Base-by-base conservation (phyloP, 2,113 vertebrate species). In the Megaleporinus macrocephalus region DNA sequence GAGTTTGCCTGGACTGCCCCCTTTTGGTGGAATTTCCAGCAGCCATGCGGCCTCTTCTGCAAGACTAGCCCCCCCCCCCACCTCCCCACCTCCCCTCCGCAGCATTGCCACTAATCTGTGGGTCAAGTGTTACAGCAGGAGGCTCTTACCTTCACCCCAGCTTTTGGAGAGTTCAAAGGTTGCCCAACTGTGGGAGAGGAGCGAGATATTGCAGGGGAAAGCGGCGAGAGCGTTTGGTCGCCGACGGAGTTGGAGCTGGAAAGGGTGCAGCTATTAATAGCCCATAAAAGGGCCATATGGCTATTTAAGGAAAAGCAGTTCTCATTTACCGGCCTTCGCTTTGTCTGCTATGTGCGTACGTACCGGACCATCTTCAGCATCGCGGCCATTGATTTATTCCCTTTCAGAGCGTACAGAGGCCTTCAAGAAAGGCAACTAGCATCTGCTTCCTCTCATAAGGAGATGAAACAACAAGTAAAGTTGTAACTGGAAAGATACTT, bases 1-100 rank as follows among this genome's bases (percentile, higher is more conserved):
- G 55, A 85, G 86, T 89, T 94, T 93, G 92, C 85, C 78, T 93
- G 89, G 91, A 89, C 92, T 93, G 93, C 93, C 94, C 92, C 90
- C 93, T 94, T 91, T 93, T 93, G 93, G 92, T 93, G 72, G 83
- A 55, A 82, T 89, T 92, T 90, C 89, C 91, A 89, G 85, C 87
- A 85, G 86, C 79, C 78, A 29, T 85, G 81, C 68, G 61, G 63
- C 77, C 79, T 82, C 18, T 85, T 73, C n/a, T n/a, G n/a, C n/a
- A n/a, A n/a, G n/a, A n/a, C n/a, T n/a, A n/a, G n/a, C n/a, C n/a
- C n/a, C n/a, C n/a, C 74, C 68, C 66, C 24, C n/a, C 33, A 78
- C 65, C 53, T 47, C 74, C 63, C 61, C 51, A 41, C 68, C 33
- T 61, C 55, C 75, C 49, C 27, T 29, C 76, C 70, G 61, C 20